These are phyloP conservation scores for Noctua comes DNA, from an alignment of 2,888 invertebrate genomes.

Conservation along the genomic window DNA sequence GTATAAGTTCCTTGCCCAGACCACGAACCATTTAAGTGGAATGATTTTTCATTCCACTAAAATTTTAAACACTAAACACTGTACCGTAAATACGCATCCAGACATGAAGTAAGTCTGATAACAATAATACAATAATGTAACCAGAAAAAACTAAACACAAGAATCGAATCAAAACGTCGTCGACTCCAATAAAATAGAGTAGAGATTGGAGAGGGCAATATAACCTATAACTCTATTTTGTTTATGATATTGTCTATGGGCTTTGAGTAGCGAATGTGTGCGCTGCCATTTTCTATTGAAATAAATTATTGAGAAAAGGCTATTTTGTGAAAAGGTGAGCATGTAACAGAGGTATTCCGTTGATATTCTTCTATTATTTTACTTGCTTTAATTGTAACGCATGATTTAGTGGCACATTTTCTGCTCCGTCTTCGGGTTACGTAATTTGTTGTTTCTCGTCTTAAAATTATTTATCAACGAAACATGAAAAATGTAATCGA, in stretches of 20 bases:
- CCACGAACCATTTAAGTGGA: too few relatives aligned
- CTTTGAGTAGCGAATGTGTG: conserved; percentile 81
- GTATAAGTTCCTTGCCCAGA: too few relatives aligned
- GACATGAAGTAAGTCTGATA: neutral
- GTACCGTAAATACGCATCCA: neutral
- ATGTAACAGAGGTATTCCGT: conserved; percentile 79
- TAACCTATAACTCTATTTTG: conserved; percentile 22
- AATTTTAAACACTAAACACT: neutral
- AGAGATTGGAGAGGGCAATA: neutral
- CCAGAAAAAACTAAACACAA: neutral
- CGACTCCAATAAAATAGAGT: conserved; percentile 12
- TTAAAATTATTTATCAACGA: conserved; percentile 80
- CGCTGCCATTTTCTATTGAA: conserved; percentile 88
- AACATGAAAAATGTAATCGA: conserved; percentile 77
- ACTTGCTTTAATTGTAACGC: conserved; percentile 75
- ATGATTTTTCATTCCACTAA: too few relatives aligned
- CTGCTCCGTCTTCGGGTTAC: conserved; percentile 82
- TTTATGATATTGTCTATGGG: conserved; percentile 76
- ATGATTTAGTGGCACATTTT: conserved; percentile 74
- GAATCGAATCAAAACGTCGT: neutral
- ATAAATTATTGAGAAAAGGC: conserved; percentile 73
- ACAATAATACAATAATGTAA: neutral
- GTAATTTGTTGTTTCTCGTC: conserved; percentile 88
- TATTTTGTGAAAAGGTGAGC: conserved; percentile 85
- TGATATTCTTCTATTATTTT: conserved; percentile 65